phyloP scores from a whole-genome alignment of 2,113 vertebrate species.

The Vireo altiloquus region DNA sequence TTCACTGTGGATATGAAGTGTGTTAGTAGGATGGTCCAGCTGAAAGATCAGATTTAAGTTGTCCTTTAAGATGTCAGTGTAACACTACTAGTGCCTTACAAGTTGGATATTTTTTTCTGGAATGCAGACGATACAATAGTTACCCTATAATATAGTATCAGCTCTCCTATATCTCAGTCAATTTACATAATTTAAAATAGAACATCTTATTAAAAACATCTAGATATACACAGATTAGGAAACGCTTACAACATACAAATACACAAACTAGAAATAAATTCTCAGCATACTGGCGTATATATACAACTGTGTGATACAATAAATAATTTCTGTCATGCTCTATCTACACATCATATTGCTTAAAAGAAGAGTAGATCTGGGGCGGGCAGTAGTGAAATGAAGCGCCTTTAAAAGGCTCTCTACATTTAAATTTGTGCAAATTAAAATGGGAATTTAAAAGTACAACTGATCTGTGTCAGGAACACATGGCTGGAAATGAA shows the following conservation, averaged over 20 bases:
- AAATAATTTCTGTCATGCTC: conserved; percentile 98
- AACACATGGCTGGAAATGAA: conserved; percentile 81
- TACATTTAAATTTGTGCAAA: conserved; percentile 81
- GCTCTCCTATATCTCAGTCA: conserved; percentile 96
- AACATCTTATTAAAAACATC: conserved; percentile 99
- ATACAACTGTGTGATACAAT: conserved; percentile 97
- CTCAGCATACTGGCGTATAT: conserved; percentile 96
- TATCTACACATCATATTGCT: conserved; percentile 99
- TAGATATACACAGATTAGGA: conserved; percentile 99
- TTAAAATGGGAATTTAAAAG: conserved; percentile 73
- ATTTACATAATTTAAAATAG: conserved; percentile 99
- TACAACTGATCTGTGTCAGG: conserved; percentile 74
- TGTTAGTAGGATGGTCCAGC: conserved; percentile 71
- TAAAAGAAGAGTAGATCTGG: conserved; percentile 95
- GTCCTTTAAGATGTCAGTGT: conserved; percentile 90
- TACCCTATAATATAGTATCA: conserved; percentile 96
- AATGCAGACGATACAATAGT: conserved; percentile 94
- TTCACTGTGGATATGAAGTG: conserved; percentile 36
- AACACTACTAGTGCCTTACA: conserved; percentile 85
- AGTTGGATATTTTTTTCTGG: conserved; percentile 85
- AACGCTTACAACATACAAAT: conserved; percentile 99
- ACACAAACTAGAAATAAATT: conserved; percentile 98
- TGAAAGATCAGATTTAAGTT: conserved; percentile 87
- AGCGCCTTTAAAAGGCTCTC: conserved; percentile 70
- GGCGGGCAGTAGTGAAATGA: conserved; percentile 72